Conservation (phyloP, 2,113 vertebrate species). For the Pristiophorus japonicus region DNA sequence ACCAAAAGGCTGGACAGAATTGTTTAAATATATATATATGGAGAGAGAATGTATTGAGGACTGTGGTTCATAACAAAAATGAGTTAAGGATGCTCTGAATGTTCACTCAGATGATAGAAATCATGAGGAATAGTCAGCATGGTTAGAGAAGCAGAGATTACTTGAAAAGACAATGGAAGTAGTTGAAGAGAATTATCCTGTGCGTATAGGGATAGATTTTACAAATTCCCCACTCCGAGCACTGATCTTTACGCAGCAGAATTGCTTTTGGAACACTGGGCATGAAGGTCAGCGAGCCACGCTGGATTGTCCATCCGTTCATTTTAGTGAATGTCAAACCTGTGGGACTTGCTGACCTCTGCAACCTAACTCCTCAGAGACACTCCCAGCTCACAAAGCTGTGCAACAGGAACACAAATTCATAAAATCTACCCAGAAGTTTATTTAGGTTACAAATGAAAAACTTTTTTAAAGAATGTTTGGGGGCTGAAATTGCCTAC, state of each 20-base stretch:
- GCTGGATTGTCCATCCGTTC: background rate
- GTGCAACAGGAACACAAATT: background rate
- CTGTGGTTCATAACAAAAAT: background rate
- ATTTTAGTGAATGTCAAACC: background rate
- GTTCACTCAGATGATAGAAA: background rate
- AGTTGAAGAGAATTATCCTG: background rate
- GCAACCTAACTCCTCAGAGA: background rate
- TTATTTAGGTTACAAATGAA: background rate
- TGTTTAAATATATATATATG: background rate
- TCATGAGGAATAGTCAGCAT: background rate
- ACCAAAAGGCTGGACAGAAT: background rate
- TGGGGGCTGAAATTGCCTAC: too few species aligned
- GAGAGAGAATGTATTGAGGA: background rate
- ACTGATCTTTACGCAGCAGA: background rate
- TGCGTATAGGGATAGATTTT: background rate
- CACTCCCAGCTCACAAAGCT: background rate
- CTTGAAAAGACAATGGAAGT: background rate
- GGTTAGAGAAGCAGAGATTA: background rate
- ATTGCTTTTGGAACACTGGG: background rate
- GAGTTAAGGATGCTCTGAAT: background rate
- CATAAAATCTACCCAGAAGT: background rate
- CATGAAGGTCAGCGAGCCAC: background rate
- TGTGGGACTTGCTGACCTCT: background rate
- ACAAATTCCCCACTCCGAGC: background rate
- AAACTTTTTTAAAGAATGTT: background rate